Percentiles rank a stretch among this genome's conserved stretches.
These are phyloP conservation scores for Crocodylus rhombifer DNA, from an alignment of 2,797 vertebrate genomes.

Conservation along the genomic window DNA sequence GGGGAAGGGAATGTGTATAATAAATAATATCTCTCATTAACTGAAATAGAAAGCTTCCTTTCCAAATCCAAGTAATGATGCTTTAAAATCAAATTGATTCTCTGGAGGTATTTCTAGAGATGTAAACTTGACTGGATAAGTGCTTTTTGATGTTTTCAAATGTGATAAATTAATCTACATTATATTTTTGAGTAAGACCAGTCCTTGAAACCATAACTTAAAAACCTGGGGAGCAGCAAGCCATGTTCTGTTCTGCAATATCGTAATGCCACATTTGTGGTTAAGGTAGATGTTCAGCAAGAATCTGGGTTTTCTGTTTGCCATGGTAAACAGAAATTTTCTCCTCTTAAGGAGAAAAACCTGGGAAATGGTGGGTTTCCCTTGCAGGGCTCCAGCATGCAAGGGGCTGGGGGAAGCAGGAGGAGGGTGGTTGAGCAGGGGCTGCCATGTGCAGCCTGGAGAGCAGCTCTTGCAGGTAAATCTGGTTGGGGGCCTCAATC, in stretches of 20 bases:
- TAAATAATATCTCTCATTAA: slow-evolving; percentile 14
- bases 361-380: background rate
- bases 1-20: background rate
- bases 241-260: background rate
- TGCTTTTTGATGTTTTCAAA: background rate
- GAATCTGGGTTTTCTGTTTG: no score
- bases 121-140: slow-evolving; percentile 7
- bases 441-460: no score
- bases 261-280: no score
- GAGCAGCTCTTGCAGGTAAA: no score
- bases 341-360: background rate
- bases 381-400: background rate
- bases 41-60: slow-evolving; percentile 46
- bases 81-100: slow-evolving; percentile 26
- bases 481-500: no score
- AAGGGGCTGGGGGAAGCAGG: no score
- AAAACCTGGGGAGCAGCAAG: background rate
- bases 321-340: background rate
- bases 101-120: slow-evolving; percentile 11
- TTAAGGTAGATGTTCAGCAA: no score
- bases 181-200: background rate
- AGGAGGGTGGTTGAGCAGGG: no score
- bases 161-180: background rate
- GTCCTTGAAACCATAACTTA: background rate
- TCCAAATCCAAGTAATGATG: background rate